Evolutionary conservation across 2,113 vertebrate species (phyloP), one percentile per base, ranked within the genome.

Genomic region (Pagrus major): DNA sequence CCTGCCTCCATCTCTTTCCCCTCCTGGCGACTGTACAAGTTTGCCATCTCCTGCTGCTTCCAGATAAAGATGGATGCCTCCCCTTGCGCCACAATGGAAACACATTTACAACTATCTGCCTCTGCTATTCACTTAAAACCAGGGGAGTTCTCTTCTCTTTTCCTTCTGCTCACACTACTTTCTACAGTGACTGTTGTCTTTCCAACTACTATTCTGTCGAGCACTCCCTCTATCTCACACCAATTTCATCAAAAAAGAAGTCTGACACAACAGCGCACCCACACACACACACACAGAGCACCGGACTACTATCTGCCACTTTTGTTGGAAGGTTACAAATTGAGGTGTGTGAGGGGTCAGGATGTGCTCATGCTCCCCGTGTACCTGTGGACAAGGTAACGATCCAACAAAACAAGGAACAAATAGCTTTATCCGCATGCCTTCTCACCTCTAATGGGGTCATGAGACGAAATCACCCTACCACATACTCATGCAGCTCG

Each of bases 281-380:
- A 63, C 3, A 46, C 42, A 47, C 25, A 46, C 16, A 65, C 21
- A 25, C 68, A 60, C 47, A 77, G 33, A 59, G 23, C 41, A 16
- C 55, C 42, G 20, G 14, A 65, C 83, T 83, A 74, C 58, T 85
- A 81, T 84, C 67, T 56, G 64, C 78, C 67, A 80, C 55, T n/a
- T 86, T 89, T 83, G 75, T 60, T 58, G 74, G 68, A 65, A 59
- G 65, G 71, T 82, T 78, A 87, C 88, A 91, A 86, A 92, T 90
- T 83, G 90, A 84, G 82, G 84, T 85, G 82, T 77, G 71, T 61
- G 52, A 71, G 56, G 60, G 85, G 88, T 91, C 88, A 87, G 80
- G 64, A 25, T 73, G 55, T 65, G 80, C 44, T 79, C 27, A 35
- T 35, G 77, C 73, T 80, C 75, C 75, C 74, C 44, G 78, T 63